Evolutionary conservation across 2,888 invertebrate genomes (phyloP).

Genomic region (Lottia scabra): DNA sequence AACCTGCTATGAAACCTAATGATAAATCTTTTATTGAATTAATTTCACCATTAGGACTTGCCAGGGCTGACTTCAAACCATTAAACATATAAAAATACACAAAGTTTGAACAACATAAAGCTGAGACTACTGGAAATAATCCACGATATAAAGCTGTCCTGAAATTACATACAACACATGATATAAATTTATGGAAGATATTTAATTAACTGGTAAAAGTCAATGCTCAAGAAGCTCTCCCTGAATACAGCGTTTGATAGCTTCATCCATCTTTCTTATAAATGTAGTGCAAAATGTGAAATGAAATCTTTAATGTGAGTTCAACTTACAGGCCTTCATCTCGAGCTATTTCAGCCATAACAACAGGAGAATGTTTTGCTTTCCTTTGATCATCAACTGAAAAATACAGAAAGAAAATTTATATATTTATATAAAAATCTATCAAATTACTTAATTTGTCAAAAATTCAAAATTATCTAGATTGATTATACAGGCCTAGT

Average conservation of each 20-base stretch:
- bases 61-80: slow-evolving; percentile 76
- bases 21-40: slow-evolving; percentile 81
- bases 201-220: no score
- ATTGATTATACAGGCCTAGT: no score
- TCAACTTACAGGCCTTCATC: slow-evolving; percentile 78
- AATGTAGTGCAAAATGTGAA: no score
- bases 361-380: slow-evolving; percentile 77
- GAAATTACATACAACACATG: slow-evolving; percentile 17
- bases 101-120: slow-evolving; percentile 89
- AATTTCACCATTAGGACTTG: slow-evolving; percentile 74
- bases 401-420: slow-evolving; percentile 33
- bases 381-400: slow-evolving; percentile 78
- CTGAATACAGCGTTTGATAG: no score
- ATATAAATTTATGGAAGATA: no score
- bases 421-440: no score
- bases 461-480: no score
- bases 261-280: no score
- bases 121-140: slow-evolving; percentile 84
- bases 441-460: no score
- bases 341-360: slow-evolving; percentile 76
- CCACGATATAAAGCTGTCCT: slow-evolving; percentile 79
- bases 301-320: no score
- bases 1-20: slow-evolving; percentile 83
- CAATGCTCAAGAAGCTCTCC: no score
- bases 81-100: slow-evolving; percentile 96